A percentile compares a stretch with the other conserved stretches of the same genome.
These are phyloP conservation scores for Xestoiulus laeticollis DNA, from an alignment of 2,888 invertebrate species.

Conservation along the genomic window DNA sequence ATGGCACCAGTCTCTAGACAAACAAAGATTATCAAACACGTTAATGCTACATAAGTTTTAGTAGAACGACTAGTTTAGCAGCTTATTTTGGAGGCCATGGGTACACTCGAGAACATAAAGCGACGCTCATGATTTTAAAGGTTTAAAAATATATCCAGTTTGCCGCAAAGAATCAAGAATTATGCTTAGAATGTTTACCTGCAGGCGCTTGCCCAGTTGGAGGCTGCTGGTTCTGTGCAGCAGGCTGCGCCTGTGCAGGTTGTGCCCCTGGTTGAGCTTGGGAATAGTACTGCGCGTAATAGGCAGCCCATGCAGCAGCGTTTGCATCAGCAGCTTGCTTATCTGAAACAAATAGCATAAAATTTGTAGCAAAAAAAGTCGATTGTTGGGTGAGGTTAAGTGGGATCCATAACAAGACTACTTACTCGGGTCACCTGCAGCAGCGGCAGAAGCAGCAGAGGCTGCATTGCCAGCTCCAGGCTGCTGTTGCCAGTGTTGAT, in stretches of 20 bases:
- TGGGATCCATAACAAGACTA: slow-evolving; percentile 32
- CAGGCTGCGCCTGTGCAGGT: slow-evolving; percentile 55
- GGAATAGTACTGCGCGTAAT: slow-evolving; percentile 66
- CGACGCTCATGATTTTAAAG: too few relatives aligned
- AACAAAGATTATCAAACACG: too few relatives aligned
- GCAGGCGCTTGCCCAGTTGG: slow-evolving; percentile 19
- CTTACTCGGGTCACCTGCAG: slow-evolving; percentile 65
- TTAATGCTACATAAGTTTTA: too few relatives aligned
- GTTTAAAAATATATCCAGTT: too few relatives aligned
- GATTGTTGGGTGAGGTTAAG: neutral
- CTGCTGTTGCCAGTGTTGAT: slow-evolving; percentile 68
- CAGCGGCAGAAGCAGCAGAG: slow-evolving; percentile 58
- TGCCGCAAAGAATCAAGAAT: too few relatives aligned
- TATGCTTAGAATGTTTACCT: neutral
- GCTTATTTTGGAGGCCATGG: too few relatives aligned
- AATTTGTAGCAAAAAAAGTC: slow-evolving; percentile 38
- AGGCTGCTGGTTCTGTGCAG: slow-evolving; percentile 45
- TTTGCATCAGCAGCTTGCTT: slow-evolving; percentile 61
- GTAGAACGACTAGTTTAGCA: too few relatives aligned
- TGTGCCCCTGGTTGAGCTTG: slow-evolving; percentile 55
- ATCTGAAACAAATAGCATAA: slow-evolving; percentile 52
- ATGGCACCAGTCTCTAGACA: too few relatives aligned
- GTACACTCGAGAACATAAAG: too few relatives aligned
- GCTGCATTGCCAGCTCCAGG: slow-evolving; percentile 21
- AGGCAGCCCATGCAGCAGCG: slow-evolving; percentile 67